phyloP scores from a whole-genome alignment of 1,140 invertebrate species.

The Scaptomyza pallida region DNA sequence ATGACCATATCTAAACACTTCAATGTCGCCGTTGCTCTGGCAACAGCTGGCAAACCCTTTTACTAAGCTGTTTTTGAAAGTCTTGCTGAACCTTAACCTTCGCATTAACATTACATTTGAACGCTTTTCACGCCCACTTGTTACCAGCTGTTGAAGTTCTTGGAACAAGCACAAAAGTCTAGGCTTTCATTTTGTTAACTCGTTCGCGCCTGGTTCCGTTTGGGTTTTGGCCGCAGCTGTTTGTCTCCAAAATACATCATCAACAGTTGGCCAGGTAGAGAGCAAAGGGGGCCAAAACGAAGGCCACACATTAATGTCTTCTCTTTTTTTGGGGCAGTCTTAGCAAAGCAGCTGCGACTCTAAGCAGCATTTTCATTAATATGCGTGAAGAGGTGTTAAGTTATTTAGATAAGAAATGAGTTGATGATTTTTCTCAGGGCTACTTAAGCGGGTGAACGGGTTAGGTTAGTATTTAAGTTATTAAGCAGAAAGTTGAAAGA shows the following conservation, averaged over 20 bases:
- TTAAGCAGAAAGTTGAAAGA: no score
- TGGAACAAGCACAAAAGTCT: conserved; percentile 14
- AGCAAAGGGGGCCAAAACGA: not conserved
- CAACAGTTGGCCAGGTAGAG: conserved; percentile 31
- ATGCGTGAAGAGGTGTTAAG: no score
- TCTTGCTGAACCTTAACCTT: conserved; percentile 21
- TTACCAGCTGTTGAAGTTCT: conserved; percentile 39
- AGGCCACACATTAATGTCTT: conserved; percentile 10
- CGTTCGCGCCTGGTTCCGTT: conserved; percentile 43
- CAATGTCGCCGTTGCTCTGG: not conserved
- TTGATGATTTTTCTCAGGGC: no score
- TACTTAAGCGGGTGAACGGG: no score
- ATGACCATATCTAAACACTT: not conserved
- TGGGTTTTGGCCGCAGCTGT: conserved; percentile 31
- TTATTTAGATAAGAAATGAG: no score
- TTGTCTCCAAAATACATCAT: conserved; percentile 37
- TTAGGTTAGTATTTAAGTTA: no score
- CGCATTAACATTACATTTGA: conserved; percentile 28
- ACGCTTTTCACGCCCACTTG: conserved; percentile 41
- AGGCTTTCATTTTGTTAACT: conserved; percentile 43
- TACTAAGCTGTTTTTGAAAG: conserved; percentile 42
- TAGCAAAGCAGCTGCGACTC: not conserved
- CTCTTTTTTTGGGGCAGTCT: not conserved
- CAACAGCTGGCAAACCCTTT: conserved; percentile 32
- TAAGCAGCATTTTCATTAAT: conserved; percentile 6